phyloP scores from a whole-genome alignment of 1,140 invertebrate species.

The Calephelis virginiensis region DNA sequence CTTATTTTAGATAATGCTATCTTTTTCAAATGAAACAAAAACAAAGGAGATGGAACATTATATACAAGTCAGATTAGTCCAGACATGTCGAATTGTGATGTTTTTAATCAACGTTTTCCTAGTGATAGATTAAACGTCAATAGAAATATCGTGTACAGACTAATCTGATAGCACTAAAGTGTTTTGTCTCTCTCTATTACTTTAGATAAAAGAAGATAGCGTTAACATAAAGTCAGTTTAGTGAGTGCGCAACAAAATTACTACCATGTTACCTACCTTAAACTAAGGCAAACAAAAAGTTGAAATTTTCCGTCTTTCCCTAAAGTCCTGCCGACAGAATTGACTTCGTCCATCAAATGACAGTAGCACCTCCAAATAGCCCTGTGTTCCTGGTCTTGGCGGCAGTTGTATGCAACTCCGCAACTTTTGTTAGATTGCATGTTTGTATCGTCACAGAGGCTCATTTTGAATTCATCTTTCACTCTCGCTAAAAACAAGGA shows the following conservation, averaged over 20 bases:
- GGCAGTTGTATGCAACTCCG: conserved; percentile 87
- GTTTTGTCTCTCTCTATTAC: too few species aligned
- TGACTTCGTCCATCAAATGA: conserved; percentile 91
- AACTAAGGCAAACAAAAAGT: conserved; percentile 94
- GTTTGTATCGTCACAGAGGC: conserved; percentile 81
- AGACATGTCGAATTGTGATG: too few species aligned
- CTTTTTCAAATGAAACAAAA: too few species aligned
- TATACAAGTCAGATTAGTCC: too few species aligned
- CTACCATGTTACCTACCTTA: conserved; percentile 82
- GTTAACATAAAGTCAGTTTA: too few species aligned
- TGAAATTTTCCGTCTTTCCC: conserved; percentile 99
- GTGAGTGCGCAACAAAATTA: conserved; percentile 27
- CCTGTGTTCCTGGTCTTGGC: conserved; percentile 85
- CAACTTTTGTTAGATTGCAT: conserved; percentile 82
- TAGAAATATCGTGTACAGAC: too few species aligned
- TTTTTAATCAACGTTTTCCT: too few species aligned
- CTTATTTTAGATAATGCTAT: too few species aligned
- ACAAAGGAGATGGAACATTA: too few species aligned
- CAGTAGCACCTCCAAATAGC: conserved; percentile 87
- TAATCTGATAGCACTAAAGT: too few species aligned
- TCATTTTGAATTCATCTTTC: conserved; percentile 90
- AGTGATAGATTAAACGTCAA: too few species aligned
- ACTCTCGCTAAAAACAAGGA: conserved; percentile 84
- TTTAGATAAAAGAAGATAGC: too few species aligned
- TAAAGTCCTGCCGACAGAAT: conserved; percentile 88